phyloP scores from a whole-genome alignment of 2,797 vertebrate species.

The Allobates femoralis region DNA sequence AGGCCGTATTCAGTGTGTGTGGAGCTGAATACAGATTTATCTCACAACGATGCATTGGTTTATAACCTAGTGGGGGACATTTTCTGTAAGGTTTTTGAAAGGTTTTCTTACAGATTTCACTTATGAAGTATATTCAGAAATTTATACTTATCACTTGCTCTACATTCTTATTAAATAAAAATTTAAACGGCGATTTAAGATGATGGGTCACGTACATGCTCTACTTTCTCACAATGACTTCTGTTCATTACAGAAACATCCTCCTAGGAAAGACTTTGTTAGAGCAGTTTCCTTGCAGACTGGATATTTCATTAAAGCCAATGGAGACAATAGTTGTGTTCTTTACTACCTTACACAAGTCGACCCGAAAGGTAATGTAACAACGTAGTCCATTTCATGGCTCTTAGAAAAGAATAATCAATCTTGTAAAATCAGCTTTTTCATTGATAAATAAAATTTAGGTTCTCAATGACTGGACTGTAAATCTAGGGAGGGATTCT shows the following conservation, averaged over 20 bases:
- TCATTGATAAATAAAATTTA: not conserved
- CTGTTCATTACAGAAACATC: conserved; percentile 79
- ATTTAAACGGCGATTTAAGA: too few relatives aligned
- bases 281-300: conserved; percentile 88
- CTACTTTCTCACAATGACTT: not conserved
- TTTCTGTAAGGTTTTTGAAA: too few relatives aligned
- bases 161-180: too few relatives aligned
- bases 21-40: too few relatives aligned
- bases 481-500: too few relatives aligned
- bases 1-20: too few relatives aligned
- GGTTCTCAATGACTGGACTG: not conserved
- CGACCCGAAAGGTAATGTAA: conserved; percentile 82
- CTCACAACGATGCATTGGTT: too few relatives aligned
- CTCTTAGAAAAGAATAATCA: not conserved
- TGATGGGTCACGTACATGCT: not conserved
- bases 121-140: too few relatives aligned
- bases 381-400: not conserved
- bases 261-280: conserved; percentile 87
- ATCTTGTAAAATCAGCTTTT: not conserved
- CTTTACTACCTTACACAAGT: conserved; percentile 91
- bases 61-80: too few relatives aligned
- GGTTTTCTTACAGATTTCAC: too few relatives aligned
- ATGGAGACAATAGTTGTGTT: conserved; percentile 74
- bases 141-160: too few relatives aligned
- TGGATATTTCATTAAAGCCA: conserved; percentile 87